A percentile compares a stretch with the other conserved stretches of the same genome.
Conservation (phyloP, 2,888 invertebrate genomes). For the Platypus cylindrus region DNA sequence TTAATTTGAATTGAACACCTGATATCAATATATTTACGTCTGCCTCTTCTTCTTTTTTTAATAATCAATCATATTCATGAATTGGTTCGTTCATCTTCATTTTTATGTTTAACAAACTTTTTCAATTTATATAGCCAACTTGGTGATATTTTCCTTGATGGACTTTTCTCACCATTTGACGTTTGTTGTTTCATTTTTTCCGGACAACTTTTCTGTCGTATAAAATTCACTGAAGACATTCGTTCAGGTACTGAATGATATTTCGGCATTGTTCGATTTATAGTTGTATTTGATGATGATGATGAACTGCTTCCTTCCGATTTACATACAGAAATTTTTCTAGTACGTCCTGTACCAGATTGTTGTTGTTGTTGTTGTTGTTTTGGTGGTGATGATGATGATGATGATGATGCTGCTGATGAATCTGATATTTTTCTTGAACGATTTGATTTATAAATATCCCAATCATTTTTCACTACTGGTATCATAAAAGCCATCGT, state of each 20-base stretch:
- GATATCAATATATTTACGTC: too few species aligned
- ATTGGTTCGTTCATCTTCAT: slow-evolving; percentile 12
- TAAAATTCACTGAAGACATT: slow-evolving; percentile 47
- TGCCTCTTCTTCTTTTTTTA: too few species aligned
- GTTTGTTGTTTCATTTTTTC: slow-evolving; percentile 21
- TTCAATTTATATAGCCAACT: slow-evolving; percentile 66
- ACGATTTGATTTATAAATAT: slow-evolving; percentile 77
- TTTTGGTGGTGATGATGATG: too few species aligned
- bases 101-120: slow-evolving; percentile 45
- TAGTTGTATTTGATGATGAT: slow-evolving; percentile 49
- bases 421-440: slow-evolving; percentile 65
- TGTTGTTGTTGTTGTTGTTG: too few species aligned
- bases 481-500: slow-evolving; percentile 92
- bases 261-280: slow-evolving; percentile 37
- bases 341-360: slow-evolving; percentile 47
- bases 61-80: slow-evolving; percentile 2
- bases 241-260: slow-evolving; percentile 57
- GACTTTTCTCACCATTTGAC: slow-evolving; percentile 43
- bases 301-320: slow-evolving; percentile 53
- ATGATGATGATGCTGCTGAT: slow-evolving; percentile 29
- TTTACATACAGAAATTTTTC: slow-evolving; percentile 63
- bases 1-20: too few species aligned
- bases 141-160: slow-evolving; percentile 62
- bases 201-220: slow-evolving; percentile 44
- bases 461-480: slow-evolving; percentile 86